Base-by-base conservation (phyloP, 2,888 invertebrate species). In the Drosophila cognata region DNA sequence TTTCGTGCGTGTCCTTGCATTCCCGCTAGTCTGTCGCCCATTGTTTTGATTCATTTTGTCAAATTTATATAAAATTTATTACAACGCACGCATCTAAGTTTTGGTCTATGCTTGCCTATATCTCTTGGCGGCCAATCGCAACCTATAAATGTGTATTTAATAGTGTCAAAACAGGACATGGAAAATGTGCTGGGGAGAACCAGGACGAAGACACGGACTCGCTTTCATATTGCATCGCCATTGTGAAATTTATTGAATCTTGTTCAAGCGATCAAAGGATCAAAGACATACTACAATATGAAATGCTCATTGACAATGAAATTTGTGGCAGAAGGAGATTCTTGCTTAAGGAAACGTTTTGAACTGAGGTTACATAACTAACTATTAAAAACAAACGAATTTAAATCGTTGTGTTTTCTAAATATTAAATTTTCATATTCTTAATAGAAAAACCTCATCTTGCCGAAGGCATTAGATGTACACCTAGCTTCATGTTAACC, bases 41-140 rank as follows among this genome's bases (percentile, higher is more conserved):
- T 87, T 90, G 90, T 90, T 91, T 71, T 90, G 91, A 88, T 86
- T 81, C 86, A 83, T 68, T 86, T 87, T 90, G 90, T 90, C 91
- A 89, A 88, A 91, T 91, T 90, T 88, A 88, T 91, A 90, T 91
- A 87, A 88, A 89, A 91, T 91, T 89, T 91, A 89, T 90, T 89
- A 73, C 77, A 74, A 61, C 77, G 66, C 88, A 88, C 85, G 88
- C 35, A 70, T 31, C 43, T 59, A 50, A 67, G 62, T 46, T 35
- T 51, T 62, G 31, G 38, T 36, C 41, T 55, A 64, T 56, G 64
- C 64, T 43, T n/a, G 38, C n/a, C 41, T 11, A 7, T 25, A 18
- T 25, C 5, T 29, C 55, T 58, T 68, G 72, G 31, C 53, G 52
- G 57, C 64, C 71, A 61, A 55, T 62, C 59, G 56, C 48, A 48